These are phyloP conservation scores for Plagodis dolabraria DNA, from an alignment of 2,888 invertebrate genomes.

Conservation along the genomic window DNA sequence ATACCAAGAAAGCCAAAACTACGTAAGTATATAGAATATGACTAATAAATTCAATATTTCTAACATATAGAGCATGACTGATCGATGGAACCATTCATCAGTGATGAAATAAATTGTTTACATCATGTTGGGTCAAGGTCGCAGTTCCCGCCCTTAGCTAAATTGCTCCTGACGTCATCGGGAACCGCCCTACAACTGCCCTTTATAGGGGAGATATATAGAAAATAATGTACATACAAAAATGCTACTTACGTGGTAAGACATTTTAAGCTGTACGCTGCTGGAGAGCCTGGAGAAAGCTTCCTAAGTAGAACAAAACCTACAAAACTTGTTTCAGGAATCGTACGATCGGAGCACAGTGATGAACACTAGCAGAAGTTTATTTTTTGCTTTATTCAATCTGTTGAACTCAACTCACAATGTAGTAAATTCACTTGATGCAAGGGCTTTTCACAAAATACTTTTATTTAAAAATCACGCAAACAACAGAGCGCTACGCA, in stretches of 20 bases:
- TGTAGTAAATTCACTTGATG: too few relatives aligned
- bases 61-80: background rate
- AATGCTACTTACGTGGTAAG: slow-evolving; percentile 34
- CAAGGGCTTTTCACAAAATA: too few relatives aligned
- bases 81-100: background rate
- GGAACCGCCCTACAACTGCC: slow-evolving; percentile 33
- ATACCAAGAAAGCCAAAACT: too few relatives aligned
- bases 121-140: slow-evolving; percentile 21
- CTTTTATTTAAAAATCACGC: too few relatives aligned
- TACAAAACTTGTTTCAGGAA: slow-evolving; percentile 10
- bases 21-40: background rate
- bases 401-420: too few relatives aligned
- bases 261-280: slow-evolving; percentile 24
- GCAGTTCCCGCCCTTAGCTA: slow-evolving; percentile 15
- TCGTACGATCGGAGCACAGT: background rate
- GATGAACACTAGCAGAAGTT: background rate
- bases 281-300: slow-evolving; percentile 16
- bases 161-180: slow-evolving; percentile 29
- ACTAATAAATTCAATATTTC: background rate
- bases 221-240: background rate
- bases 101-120: slow-evolving; percentile 14
- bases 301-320: slow-evolving; percentile 17
- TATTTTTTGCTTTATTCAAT: too few relatives aligned
- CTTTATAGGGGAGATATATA: slow-evolving; percentile 3
- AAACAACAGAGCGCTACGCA: too few relatives aligned